Base-by-base conservation (phyloP, 2,888 invertebrate genomes). In the Apamea monoglypha region DNA sequence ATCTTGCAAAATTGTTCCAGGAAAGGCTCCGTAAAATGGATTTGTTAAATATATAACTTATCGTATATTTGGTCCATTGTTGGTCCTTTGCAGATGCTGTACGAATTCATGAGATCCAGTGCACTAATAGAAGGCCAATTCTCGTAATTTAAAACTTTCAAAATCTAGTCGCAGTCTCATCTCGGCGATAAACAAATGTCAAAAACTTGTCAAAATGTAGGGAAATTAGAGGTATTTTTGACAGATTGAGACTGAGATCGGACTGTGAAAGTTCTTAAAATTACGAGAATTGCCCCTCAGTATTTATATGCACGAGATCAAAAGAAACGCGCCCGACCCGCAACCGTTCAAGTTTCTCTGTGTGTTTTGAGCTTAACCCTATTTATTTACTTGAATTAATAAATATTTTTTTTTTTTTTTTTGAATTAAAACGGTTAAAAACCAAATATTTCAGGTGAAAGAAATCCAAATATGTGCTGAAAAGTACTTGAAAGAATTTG, bases 31-130 rank as follows among this genome's bases (percentile, higher is more conserved):
- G 61, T 2, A 29, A 29, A 61, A 32, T 1, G 18, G 2, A 25
- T 36, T 36, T 64, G 5, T 0, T 64, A 6, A 21, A 64, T 25
- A 36, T 5, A 36, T n/a, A n/a, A n/a, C n/a, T 61, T 61, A 61
- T 61, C 29, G 61, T 61, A 12, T 61, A 36, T 64, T 64, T 64
- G 64, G 32, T 61, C 63, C 29, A 2, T 18, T 61, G 7, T 29
- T 29, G 18, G 18, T 36, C 36, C 12, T 56, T 96, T 97, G 74
- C 94, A 98, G 98, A 97, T 99, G 88, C 96, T 99, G 75, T 98
- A 98, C 91, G 99, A 99, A 92, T 99, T 99, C 93, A 98, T 98
- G 87, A 97, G 98, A 86, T 99, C 99, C 95, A 98, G 98, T 84
- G 98, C 99, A 36, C 96, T 99, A 21, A 98, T 99, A 78, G 98